A percentile compares a stretch with the other conserved stretches of the same genome.
Evolutionary conservation across 2,797 vertebrate genomes (phyloP).

Genomic region (Nyctalus aviator): DNA sequence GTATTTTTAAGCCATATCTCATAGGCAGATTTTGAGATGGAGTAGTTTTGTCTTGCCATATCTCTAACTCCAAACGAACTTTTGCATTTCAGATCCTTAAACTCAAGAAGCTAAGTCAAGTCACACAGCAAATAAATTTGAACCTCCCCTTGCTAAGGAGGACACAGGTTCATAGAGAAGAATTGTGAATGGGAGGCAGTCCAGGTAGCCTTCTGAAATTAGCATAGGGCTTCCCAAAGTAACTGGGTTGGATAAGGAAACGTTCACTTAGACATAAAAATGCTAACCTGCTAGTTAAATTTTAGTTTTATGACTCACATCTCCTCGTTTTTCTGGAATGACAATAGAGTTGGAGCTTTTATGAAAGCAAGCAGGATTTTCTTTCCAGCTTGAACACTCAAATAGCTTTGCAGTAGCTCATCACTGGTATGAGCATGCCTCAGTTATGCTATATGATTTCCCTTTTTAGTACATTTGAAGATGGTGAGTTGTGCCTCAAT

Average conservation of each 20-base stretch:
- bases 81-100: background rate
- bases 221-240: background rate
- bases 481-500: background rate
- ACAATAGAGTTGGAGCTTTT: background rate
- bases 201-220: background rate
- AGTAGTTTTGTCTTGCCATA: background rate
- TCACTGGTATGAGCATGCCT: background rate
- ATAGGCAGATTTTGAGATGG: background rate
- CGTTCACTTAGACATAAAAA: background rate
- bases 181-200: background rate
- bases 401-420: background rate
- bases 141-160: background rate
- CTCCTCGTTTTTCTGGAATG: background rate
- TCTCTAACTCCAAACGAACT: slow-evolving; percentile 28
- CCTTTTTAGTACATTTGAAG: slow-evolving; percentile 36
- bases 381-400: slow-evolving; percentile 1
- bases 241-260: slow-evolving; percentile 25
- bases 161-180: background rate
- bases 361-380: slow-evolving; percentile 38
- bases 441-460: slow-evolving; percentile 34
- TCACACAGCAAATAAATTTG: background rate
- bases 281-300: background rate
- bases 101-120: background rate
- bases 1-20: background rate
- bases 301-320: background rate